Evolutionary conservation across 2,113 vertebrate species (phyloP).

Genomic region (Brevimyrus niger): DNA sequence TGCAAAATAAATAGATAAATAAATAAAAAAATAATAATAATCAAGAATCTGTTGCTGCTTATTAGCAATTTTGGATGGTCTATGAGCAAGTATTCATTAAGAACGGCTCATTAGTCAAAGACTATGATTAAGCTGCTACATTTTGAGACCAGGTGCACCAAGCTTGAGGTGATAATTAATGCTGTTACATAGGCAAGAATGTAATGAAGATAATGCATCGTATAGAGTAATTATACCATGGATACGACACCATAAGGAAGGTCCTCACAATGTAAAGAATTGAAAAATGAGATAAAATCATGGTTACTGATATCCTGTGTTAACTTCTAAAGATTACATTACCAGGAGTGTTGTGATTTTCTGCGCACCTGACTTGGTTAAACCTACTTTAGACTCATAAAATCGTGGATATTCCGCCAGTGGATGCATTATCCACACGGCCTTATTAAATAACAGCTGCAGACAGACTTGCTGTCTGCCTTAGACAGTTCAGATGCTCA

Average conservation of each 20-base stretch:
- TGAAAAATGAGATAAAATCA: neutral
- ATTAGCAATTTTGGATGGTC: neutral
- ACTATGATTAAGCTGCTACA: conserved; percentile 13
- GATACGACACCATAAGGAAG: neutral
- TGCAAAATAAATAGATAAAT: neutral
- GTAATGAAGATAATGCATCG: neutral
- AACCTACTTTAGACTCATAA: neutral
- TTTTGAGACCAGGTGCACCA: neutral
- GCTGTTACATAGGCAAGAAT: neutral
- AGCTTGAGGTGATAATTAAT: conserved; percentile 6
- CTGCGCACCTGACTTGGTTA: neutral
- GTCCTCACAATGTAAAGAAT: neutral
- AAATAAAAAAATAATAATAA: neutral
- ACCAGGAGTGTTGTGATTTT: neutral
- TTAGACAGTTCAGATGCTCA: too few species aligned
- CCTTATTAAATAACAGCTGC: neutral
- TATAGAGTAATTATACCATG: neutral
- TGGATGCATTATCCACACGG: neutral
- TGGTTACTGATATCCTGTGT: neutral
- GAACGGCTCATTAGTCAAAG: conserved; percentile 7
- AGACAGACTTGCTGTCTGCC: neutral
- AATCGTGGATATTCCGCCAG: neutral
- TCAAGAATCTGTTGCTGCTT: neutral
- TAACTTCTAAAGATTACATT: neutral
- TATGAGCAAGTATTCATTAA: neutral